Percentiles rank a stretch among this genome's conserved stretches.
Evolutionary conservation across 2,797 vertebrate genomes (phyloP).

Genomic region (Zalophus californianus): DNA sequence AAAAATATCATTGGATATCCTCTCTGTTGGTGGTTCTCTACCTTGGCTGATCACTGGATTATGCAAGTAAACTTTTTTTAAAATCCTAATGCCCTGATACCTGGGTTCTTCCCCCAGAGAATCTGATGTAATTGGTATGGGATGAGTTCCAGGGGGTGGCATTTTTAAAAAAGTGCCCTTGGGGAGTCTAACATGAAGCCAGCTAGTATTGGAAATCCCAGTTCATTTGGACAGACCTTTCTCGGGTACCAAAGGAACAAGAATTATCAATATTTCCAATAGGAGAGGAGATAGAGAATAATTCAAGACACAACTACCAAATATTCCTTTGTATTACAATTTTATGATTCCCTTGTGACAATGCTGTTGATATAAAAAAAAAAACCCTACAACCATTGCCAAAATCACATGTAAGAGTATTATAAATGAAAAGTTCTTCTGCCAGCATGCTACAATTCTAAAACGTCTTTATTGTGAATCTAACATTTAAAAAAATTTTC

Average conservation of each 20-base stretch:
- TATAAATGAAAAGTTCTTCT: background rate
- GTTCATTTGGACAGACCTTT: background rate
- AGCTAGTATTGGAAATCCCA: background rate
- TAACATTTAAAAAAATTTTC: background rate
- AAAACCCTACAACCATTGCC: background rate
- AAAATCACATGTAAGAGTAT: background rate
- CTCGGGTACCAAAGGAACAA: background rate
- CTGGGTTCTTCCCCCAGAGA: background rate
- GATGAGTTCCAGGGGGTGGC: background rate
- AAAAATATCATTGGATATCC: background rate
- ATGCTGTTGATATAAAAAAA: background rate
- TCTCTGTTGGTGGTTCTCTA: background rate
- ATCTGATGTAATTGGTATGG: background rate
- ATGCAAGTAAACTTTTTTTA: background rate
- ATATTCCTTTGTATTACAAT: background rate
- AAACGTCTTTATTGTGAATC: background rate
- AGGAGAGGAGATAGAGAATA: background rate
- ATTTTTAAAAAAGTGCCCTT: conserved; percentile 7
- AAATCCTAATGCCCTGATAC: background rate
- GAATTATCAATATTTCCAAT: background rate
- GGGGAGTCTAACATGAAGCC: background rate
- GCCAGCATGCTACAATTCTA: background rate
- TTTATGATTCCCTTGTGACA: background rate
- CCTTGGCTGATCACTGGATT: background rate
- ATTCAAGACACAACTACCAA: background rate